phyloP scores from a whole-genome alignment of 2,797 vertebrate species.

The Gymnoscopelus microlampas region DNA sequence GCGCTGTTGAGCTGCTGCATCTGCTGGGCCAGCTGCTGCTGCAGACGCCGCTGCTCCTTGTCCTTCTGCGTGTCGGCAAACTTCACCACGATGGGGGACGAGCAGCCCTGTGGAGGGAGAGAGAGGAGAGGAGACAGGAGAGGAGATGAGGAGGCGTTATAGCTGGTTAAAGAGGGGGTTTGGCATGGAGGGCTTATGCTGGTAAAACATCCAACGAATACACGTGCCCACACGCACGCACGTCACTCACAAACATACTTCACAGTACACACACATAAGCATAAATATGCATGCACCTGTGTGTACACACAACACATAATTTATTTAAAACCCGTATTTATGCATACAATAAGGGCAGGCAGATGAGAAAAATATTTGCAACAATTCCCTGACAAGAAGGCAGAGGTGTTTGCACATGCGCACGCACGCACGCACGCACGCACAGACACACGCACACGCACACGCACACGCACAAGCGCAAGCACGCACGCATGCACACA shows the following conservation, averaged over 20 bases:
- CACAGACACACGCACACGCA: too few species aligned
- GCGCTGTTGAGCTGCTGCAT: constrained; percentile 99
- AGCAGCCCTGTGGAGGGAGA: constrained; percentile 88
- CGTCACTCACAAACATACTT: constrained; percentile 6
- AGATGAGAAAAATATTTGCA: too few species aligned
- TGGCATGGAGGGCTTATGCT: too few species aligned
- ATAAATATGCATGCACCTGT: not conserved
- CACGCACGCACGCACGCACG: too few species aligned
- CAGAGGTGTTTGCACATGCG: too few species aligned
- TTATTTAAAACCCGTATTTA: not conserved
- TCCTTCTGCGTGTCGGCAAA: constrained; percentile 99
- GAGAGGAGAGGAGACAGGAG: too few species aligned
- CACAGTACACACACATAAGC: not conserved
- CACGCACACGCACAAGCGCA: too few species aligned
- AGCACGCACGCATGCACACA: too few species aligned
- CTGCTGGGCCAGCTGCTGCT: constrained; percentile 99
- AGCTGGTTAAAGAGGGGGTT: not conserved
- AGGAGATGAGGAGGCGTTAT: not conserved
- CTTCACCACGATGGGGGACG: constrained; percentile 99
- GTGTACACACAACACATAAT: too few species aligned
- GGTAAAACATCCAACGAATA: too few species aligned
- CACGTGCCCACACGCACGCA: constrained; percentile 28
- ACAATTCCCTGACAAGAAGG: too few species aligned
- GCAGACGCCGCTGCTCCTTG: constrained; percentile 98
- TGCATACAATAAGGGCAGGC: constrained; percentile 11